Percentiles rank a stretch among this genome's conserved stretches.
Evolutionary conservation across 1,140 invertebrate species (phyloP).

Genomic region (Drosophila ercepeae): DNA sequence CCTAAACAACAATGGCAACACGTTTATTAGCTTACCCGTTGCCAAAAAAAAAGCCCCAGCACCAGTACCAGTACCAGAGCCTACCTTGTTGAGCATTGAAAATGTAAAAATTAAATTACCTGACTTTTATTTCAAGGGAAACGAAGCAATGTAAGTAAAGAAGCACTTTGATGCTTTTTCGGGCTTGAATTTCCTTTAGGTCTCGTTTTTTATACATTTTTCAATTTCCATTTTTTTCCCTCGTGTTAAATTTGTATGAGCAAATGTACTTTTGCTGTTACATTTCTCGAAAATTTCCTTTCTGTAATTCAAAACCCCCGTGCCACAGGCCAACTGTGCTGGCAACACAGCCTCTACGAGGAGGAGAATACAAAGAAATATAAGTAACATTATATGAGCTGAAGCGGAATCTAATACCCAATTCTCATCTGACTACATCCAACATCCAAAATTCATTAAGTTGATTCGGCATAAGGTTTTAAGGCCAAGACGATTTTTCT

Average conservation of each 20-base stretch:
- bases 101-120: conserved; percentile 75
- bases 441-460: background rate
- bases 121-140: conserved; percentile 66
- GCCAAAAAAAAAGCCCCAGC: background rate
- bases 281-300: conserved; percentile 67
- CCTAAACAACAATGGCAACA: conserved; percentile 57
- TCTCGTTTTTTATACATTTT: conserved; percentile 1
- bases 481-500: background rate
- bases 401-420: background rate
- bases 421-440: background rate
- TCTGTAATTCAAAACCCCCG: conserved; percentile 51
- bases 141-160: background rate
- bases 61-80: too few relatives aligned
- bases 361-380: background rate
- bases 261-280: conserved; percentile 59
- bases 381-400: background rate
- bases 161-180: background rate
- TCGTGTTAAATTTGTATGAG: conserved; percentile 38
- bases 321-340: background rate
- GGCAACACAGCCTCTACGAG: background rate
- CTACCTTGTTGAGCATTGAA: conserved; percentile 47
- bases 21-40: conserved; percentile 54
- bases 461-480: background rate
- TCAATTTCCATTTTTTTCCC: conserved; percentile 10
- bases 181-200: background rate